Percentiles rank a stretch among this genome's conserved stretches.
phyloP scores from a whole-genome alignment of 2,888 invertebrate genomes.

The Merodon equestris region DNA sequence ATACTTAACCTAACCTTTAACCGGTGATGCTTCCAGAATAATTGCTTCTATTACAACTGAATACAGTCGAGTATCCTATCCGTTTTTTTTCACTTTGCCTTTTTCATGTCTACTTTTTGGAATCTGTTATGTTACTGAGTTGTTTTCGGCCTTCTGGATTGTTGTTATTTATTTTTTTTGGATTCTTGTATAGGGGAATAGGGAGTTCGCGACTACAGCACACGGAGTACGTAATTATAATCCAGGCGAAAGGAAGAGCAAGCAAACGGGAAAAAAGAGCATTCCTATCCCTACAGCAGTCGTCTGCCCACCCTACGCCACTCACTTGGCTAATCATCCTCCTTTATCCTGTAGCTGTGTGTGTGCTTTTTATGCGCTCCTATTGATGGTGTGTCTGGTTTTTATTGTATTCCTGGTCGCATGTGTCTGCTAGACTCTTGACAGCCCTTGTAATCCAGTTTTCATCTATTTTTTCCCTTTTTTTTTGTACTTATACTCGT shows the following conservation, averaged over 20 bases:
- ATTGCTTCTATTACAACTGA: conserved; percentile 51
- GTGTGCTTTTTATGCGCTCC: conserved; percentile 28
- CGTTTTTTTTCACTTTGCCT: conserved; percentile 11
- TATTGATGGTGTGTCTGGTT: conserved; percentile 28
- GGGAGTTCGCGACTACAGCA: conserved; percentile 19
- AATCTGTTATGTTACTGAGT: not conserved
- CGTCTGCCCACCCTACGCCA: not conserved
- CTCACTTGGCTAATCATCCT: not conserved
- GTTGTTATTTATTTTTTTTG: no score
- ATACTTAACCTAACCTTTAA: conserved; percentile 41
- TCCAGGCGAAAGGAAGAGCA: conserved; percentile 5
- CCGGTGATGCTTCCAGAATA: conserved; percentile 54
- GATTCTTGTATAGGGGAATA: conserved; percentile 11
- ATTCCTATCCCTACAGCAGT: not conserved
- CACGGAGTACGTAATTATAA: conserved; percentile 48
- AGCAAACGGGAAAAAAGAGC: conserved; percentile 27
- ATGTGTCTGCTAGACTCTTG: conserved; percentile 40
- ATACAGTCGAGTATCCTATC: conserved; percentile 38
- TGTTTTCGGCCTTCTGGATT: conserved; percentile 17
- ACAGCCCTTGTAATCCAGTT: conserved; percentile 59
- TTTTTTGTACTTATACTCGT: conserved; percentile 8
- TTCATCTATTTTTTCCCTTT: conserved; percentile 19
- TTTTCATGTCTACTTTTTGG: not conserved
- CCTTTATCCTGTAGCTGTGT: not conserved
- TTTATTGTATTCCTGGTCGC: conserved; percentile 38